A percentile compares a stretch with the other conserved stretches of the same genome.
Conservation (phyloP, 1,140 invertebrate species). For the Solenopsis invicta region DNA sequence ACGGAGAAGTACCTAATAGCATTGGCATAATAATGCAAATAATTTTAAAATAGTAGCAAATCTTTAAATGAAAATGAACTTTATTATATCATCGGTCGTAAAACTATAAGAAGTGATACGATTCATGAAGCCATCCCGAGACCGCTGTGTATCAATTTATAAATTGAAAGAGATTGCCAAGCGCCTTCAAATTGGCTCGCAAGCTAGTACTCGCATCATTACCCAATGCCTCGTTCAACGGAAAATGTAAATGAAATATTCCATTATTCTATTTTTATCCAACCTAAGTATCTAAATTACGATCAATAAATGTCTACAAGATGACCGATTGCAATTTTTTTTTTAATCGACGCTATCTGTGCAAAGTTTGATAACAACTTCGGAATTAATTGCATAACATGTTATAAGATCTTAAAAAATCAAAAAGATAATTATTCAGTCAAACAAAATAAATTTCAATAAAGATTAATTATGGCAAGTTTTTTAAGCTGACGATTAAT, state of each 20-base stretch:
- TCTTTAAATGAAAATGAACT: conserved; percentile 16
- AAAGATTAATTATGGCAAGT: neutral
- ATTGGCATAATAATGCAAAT: neutral
- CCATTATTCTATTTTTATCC: neutral
- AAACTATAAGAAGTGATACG: conserved; percentile 6
- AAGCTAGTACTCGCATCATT: conserved; percentile 4
- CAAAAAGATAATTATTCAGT: neutral
- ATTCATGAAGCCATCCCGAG: conserved; percentile 27
- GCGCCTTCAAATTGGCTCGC: conserved; percentile 10
- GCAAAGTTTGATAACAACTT: neutral
- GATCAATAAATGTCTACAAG: neutral
- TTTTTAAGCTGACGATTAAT: conserved; percentile 1
- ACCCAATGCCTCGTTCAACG: neutral
- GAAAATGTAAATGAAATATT: conserved; percentile 34
- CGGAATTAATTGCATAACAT: neutral
- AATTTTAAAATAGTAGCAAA: neutral
- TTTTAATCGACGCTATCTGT: neutral
- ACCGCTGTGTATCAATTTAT: conserved; percentile 16
- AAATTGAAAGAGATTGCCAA: conserved; percentile 37
- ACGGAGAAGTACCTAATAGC: neutral
- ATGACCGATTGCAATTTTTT: conserved; percentile 19
- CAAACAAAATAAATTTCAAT: neutral
- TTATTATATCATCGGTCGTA: conserved; percentile 17
- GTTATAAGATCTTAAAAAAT: neutral
- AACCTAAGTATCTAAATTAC: neutral